Conservation (phyloP, 2,888 invertebrate species). For the Periphyllus acericola region DNA sequence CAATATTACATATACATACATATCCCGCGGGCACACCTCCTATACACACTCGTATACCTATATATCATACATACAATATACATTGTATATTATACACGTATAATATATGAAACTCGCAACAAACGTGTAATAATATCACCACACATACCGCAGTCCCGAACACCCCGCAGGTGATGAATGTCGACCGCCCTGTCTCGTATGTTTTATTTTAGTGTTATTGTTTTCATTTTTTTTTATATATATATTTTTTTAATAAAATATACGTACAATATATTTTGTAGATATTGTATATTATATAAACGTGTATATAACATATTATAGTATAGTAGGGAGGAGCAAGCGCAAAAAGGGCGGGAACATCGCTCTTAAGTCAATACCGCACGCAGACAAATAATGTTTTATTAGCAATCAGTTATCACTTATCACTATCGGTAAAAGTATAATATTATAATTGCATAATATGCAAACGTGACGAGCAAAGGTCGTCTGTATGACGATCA, state of each 20-base stretch:
- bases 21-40: not conserved
- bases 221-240: not conserved
- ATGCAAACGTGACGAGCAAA: not conserved
- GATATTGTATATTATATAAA: not conserved
- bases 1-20: not conserved
- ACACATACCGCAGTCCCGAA: not conserved
- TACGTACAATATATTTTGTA: not conserved
- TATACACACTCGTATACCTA: not conserved
- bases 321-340: not conserved
- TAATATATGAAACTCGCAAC: not conserved
- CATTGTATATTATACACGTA: not conserved
- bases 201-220: not conserved
- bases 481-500: not conserved
- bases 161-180: slow-evolving; percentile 25
- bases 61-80: not conserved
- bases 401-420: no score
- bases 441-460: not conserved
- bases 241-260: not conserved
- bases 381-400: no score
- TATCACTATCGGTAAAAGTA: not conserved
- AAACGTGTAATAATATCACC: not conserved
- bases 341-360: not conserved
- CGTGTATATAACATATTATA: not conserved
- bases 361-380: no score
- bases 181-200: not conserved